Evolutionary conservation across 53 echinoderm and acorn worm genomes (phyloP).

Genomic region (Apostichopus leukothele): DNA sequence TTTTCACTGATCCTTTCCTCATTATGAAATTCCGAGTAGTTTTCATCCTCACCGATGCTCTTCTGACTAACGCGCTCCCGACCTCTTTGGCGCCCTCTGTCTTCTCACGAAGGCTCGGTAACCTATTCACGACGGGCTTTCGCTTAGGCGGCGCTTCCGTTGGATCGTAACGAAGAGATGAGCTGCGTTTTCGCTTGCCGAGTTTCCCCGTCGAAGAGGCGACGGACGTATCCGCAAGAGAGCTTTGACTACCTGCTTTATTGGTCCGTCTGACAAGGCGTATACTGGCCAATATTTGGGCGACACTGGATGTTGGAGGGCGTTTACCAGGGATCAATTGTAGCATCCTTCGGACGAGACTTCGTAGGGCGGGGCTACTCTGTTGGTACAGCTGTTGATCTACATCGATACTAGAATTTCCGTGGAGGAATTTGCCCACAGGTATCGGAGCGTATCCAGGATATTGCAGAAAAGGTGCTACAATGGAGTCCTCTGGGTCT

Average conservation of each 20-base stretch:
- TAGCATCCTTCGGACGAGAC: conserved; percentile 78
- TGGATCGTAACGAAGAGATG: conserved; percentile 54
- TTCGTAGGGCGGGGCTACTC: conserved; percentile 75
- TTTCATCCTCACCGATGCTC: conserved; percentile 68
- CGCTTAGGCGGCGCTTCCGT: conserved; percentile 28
- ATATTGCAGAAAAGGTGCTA: conserved; percentile 62
- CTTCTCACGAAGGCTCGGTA: conserved; percentile 61
- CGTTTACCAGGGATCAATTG: conserved; percentile 66
- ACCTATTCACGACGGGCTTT: not conserved
- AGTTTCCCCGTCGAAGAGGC: conserved; percentile 27
- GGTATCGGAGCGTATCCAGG: conserved; percentile 93
- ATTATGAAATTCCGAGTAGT: conserved; percentile 65
- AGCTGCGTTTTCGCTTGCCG: conserved; percentile 51
- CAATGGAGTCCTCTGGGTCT: not conserved
- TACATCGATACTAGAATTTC: conserved; percentile 85
- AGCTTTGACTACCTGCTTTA: conserved; percentile 12
- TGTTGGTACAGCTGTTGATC: conserved; percentile 83
- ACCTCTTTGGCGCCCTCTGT: conserved; percentile 41
- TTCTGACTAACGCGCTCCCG: conserved; percentile 69
- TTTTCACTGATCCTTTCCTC: conserved; percentile 65
- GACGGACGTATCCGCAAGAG: conserved; percentile 48
- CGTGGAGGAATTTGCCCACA: conserved; percentile 80
- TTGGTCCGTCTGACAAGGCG: conserved; percentile 10
- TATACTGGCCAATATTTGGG: conserved; percentile 70
- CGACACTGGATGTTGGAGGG: conserved; percentile 79